Base-by-base conservation (phyloP, 1,140 invertebrate genomes). In the Hypothenemus hampei region DNA sequence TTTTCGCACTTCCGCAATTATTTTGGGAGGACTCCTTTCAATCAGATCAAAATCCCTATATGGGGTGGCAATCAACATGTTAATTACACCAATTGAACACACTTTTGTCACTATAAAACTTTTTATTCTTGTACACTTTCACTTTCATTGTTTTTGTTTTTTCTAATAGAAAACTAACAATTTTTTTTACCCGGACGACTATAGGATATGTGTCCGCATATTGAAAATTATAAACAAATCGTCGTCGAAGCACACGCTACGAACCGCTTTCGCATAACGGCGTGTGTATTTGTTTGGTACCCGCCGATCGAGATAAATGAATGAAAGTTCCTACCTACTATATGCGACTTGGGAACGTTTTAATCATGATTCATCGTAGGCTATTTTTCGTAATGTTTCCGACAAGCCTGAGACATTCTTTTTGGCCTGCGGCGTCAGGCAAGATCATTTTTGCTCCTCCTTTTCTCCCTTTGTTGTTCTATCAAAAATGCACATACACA, bases 1-100 rank as follows among this genome's bases (percentile, higher is more conserved):
- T 36, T 62, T 62, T 16, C 60, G 22, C 3, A 62, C 43, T 37
- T 62, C 60, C 13, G 60, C 59, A 35, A 62, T 62, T 19, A 62
- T 37, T 22, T 58, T 56, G 1, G 60, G 60, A 10, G 56, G 60
- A 13, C 40, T 50, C 29, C 35, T 59, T 21, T 59, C 57, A 15
- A 49, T 39, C 19, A 59, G 49, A 41, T 59, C 57, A 16, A 59
- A 59, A 44, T 59, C 50, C 29, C 57, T 37, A 36, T 59, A 59
- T 11, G 57, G 57, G 15, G 57, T 59, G 15, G 57, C 50, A 46
- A 59, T 59, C n/a, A 59, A 46, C 57, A 59, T 59, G 44, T 29
- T 58, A 43, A 1, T 31, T 31, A 11, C 13, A 8, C 26, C 10
- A 31, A 31, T 31, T 3, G 26, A 31, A 31, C 1, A 1, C 10